These are phyloP conservation scores for Virgularia gustaviana DNA, from an alignment of 92 coral and sea anemone species.

Conservation along the genomic window DNA sequence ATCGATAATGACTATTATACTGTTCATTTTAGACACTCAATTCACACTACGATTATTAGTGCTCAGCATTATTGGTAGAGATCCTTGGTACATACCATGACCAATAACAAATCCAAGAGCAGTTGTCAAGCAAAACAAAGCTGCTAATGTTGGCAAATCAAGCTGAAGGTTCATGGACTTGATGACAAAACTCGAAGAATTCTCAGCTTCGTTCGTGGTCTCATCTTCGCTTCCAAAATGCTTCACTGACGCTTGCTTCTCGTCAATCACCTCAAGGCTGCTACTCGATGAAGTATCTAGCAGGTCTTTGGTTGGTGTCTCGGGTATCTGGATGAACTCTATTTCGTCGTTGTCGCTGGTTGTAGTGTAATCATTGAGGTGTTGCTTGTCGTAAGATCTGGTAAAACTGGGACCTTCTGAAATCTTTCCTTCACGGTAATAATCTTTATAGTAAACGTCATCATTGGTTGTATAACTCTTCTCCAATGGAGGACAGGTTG, in stretches of 20 bases:
- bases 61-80: neutral
- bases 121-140: slow-evolving; percentile 82
- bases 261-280: slow-evolving; percentile 28
- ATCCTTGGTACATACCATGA: slow-evolving; percentile 65
- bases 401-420: no score
- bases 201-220: neutral
- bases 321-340: slow-evolving; percentile 19
- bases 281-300: slow-evolving; percentile 18
- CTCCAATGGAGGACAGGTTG: slow-evolving; percentile 1
- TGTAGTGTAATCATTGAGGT: no score
- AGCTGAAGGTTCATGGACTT: slow-evolving; percentile 26
- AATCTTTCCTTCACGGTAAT: no score
- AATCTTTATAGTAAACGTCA: neutral
- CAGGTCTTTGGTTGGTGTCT: neutral
- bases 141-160: slow-evolving; percentile 77
- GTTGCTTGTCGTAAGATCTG: no score
- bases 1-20: no score
- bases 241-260: neutral
- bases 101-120: slow-evolving; percentile 96
- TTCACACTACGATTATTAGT: neutral
- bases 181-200: neutral
- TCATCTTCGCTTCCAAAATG: neutral
- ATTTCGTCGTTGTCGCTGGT: no score
- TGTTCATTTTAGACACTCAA: neutral
- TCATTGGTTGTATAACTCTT: neutral